Evolutionary conservation across 2,888 invertebrate genomes (phyloP).

Genomic region (Dorcus parallelipipedus): DNA sequence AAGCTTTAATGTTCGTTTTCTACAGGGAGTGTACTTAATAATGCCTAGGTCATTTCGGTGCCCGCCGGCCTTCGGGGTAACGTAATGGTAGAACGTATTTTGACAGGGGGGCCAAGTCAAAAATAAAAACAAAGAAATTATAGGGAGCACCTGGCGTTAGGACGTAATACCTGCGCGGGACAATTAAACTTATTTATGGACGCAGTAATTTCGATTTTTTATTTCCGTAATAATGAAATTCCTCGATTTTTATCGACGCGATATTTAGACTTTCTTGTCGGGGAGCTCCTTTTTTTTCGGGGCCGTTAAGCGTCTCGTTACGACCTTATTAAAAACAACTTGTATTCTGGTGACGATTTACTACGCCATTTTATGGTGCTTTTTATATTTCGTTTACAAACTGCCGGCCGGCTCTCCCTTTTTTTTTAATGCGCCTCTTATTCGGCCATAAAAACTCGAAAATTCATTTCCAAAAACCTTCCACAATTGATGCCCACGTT

Average conservation of each 20-base stretch:
- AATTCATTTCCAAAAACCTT: too few species aligned
- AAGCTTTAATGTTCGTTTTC: not conserved
- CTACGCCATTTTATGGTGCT: constrained; percentile 2
- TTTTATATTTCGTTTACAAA: too few species aligned
- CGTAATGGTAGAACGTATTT: constrained; percentile 30
- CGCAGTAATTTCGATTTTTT: constrained; percentile 9
- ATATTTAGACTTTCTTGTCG: constrained; percentile 13
- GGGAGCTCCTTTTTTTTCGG: constrained; percentile 6
- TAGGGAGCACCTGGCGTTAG: constrained; percentile 28
- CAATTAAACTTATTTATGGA: constrained; percentile 24
- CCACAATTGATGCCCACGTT: too few species aligned
- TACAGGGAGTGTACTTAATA: not conserved
- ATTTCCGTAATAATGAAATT: constrained; percentile 11
- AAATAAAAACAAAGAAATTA: constrained; percentile 31
- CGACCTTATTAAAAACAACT: constrained; percentile 8
- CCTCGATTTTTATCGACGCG: constrained; percentile 12
- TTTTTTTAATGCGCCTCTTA: too few species aligned
- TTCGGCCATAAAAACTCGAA: too few species aligned
- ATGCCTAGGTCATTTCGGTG: constrained; percentile 14
- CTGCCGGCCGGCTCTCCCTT: too few species aligned
- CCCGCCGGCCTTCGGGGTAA: constrained; percentile 18
- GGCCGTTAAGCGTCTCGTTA: constrained; percentile 13
- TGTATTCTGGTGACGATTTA: constrained; percentile 17
- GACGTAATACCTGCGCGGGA: constrained; percentile 17
- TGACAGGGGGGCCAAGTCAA: constrained; percentile 25